A percentile compares a stretch with the other conserved stretches of the same genome.
Evolutionary conservation across 2,113 vertebrate species (phyloP).

Genomic region (Plotosus lineatus): DNA sequence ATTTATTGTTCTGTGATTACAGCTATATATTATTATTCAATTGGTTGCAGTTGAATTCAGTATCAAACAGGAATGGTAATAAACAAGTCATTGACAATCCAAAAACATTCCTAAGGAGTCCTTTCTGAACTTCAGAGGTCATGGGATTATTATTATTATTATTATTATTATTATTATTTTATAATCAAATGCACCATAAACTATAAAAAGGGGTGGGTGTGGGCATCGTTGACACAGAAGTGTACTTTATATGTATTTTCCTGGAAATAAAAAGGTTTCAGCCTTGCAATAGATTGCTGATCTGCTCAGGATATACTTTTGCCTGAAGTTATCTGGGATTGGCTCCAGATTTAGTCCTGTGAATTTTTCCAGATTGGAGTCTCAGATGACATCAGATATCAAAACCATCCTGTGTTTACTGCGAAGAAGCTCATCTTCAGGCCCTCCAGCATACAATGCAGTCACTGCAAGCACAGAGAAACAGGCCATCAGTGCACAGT

Average conservation of each 20-base stretch:
- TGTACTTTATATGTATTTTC: not conserved
- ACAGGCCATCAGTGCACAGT: slow-evolving; percentile 73
- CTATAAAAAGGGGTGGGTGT: not conserved
- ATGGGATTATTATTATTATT: not conserved
- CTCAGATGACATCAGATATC: slow-evolving; percentile 93
- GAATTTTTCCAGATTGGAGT: slow-evolving; percentile 82
- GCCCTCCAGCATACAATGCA: slow-evolving; percentile 93
- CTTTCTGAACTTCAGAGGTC: slow-evolving; percentile 8
- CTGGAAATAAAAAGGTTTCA: not conserved
- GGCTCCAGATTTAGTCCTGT: not conserved
- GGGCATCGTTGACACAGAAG: not conserved
- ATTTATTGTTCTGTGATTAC: no score
- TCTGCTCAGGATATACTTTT: no score
- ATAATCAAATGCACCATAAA: not conserved
- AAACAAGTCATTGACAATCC: not conserved
- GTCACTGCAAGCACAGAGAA: slow-evolving; percentile 85
- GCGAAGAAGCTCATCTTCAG: slow-evolving; percentile 83
- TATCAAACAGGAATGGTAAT: not conserved
- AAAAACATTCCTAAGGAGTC: not conserved
- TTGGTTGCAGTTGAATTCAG: no score
- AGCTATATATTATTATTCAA: no score
- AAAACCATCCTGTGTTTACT: slow-evolving; percentile 92
- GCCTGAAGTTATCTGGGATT: not conserved
- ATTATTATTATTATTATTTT: slow-evolving; percentile 14
- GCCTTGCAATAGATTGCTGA: no score